These are phyloP conservation scores for Lycaon pictus DNA, from an alignment of 2,113 vertebrate genomes.

Conservation along the genomic window DNA sequence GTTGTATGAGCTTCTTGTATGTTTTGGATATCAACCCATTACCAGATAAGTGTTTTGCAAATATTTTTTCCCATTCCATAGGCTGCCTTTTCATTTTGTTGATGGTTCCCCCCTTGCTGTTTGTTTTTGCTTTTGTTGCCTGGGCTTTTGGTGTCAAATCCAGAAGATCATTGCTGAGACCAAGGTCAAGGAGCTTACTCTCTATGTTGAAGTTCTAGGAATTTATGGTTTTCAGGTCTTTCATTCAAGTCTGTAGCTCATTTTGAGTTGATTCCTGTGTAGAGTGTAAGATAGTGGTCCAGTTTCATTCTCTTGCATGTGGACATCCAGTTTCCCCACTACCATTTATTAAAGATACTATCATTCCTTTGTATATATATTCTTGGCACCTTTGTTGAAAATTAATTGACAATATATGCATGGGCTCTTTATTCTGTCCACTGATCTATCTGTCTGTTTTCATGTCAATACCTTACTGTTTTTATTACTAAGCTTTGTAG, in stretches of 20 bases:
- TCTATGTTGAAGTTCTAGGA: not conserved
- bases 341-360: not conserved
- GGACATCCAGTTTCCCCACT: not conserved
- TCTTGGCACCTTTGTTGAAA: not conserved
- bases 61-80: not conserved
- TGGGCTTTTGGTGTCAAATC: constrained; percentile 8
- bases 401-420: not conserved
- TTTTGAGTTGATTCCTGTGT: not conserved
- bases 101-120: not conserved
- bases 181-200: not conserved
- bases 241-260: not conserved
- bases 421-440: not conserved
- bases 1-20: not conserved
- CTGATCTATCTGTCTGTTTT: not conserved
- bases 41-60: not conserved
- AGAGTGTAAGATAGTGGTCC: not conserved
- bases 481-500: not conserved
- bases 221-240: not conserved
- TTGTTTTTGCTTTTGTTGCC: not conserved
- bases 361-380: not conserved
- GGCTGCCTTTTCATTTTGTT: not conserved
- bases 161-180: not conserved
- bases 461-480: not conserved
- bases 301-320: not conserved
- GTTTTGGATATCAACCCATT: not conserved